These are phyloP conservation scores for Coturnix japonica DNA, from an alignment of 2,113 vertebrate genomes.

Conservation along the genomic window DNA sequence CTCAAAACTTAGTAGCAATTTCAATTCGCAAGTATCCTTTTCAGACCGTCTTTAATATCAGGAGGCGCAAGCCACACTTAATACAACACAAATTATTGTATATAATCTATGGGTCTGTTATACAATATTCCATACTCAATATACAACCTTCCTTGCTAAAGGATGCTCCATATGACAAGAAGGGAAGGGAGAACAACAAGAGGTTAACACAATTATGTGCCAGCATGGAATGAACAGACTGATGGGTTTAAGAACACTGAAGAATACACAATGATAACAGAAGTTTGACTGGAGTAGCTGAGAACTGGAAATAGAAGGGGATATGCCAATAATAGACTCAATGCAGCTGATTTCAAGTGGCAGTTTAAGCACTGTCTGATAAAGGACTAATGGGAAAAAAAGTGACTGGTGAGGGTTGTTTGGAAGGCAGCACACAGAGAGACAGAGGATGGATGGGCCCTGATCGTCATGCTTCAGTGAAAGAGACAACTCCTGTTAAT, in stretches of 20 bases:
- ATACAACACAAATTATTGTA: not conserved
- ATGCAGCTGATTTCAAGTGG: not conserved
- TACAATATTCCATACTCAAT: not conserved
- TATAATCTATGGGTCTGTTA: not conserved
- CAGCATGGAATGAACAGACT: not conserved
- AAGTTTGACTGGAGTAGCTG: not conserved
- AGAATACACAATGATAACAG: not conserved
- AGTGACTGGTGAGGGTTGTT: not conserved
- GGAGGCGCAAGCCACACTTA: not conserved
- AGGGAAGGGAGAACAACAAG: not conserved
- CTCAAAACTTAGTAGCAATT: not conserved
- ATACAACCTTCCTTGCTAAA: not conserved
- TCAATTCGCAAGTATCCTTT: not conserved
- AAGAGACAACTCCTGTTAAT: constrained; percentile 28
- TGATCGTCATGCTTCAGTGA: not conserved
- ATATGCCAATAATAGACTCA: not conserved
- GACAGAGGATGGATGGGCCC: not conserved
- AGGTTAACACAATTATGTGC: not conserved
- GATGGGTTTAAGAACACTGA: not conserved
- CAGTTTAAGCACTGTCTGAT: not conserved
- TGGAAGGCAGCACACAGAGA: not conserved
- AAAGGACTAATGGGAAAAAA: constrained; percentile 2
- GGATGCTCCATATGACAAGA: not conserved
- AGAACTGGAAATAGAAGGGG: not conserved
- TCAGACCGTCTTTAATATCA: not conserved